Base-by-base conservation (phyloP, 1,140 invertebrate species). In the Euschistus heros region DNA sequence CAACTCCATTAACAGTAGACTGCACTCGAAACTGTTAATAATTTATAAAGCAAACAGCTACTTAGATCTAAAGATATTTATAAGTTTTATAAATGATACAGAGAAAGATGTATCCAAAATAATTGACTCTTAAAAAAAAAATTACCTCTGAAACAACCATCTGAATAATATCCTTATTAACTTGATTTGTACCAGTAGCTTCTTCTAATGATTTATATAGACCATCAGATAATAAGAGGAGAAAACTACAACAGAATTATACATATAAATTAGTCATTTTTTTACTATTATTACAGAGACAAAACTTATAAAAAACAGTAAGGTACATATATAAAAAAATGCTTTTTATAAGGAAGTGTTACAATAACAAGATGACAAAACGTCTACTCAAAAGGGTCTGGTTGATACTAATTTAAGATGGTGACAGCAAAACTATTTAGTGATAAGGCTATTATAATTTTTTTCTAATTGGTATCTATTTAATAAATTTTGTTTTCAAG, bases 201-300 rank as follows among this genome's bases (percentile, higher is more conserved):
- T 92, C 89, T 76, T 90, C 85, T 52, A 94, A 78, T 2, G 87
- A 85, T 76, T 88, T 89, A 72, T 91, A 91, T 0, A 94, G 77
- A 0, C 91, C 91, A 68, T 88, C 82, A 26, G 91, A 92, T 81
- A 93, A 88, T 17, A 95, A 77, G 2, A 95, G 76, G 15, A 95
- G 76, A 78, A 94, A 94, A 72, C 76, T 77, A 57, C 24, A 67
- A 69, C 44, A 66, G 55, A 71, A 60, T 66, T 42, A 54, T 44
- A 10, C 17, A 61, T 59, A 67, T n/a, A 52, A 65, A 68, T 64
- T 37, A 18, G 46, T 46, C 6, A 27, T 30, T 52, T 55, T 54
- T n/a, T 54, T 52, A 13, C 17, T 62, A 14, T 50, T 15, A 7
- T n/a, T n/a, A n/a, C n/a, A n/a, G n/a, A n/a, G n/a, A n/a, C n/a